Base-by-base conservation (phyloP, 2,797 vertebrate species). In the Microcaecilia unicolor region DNA sequence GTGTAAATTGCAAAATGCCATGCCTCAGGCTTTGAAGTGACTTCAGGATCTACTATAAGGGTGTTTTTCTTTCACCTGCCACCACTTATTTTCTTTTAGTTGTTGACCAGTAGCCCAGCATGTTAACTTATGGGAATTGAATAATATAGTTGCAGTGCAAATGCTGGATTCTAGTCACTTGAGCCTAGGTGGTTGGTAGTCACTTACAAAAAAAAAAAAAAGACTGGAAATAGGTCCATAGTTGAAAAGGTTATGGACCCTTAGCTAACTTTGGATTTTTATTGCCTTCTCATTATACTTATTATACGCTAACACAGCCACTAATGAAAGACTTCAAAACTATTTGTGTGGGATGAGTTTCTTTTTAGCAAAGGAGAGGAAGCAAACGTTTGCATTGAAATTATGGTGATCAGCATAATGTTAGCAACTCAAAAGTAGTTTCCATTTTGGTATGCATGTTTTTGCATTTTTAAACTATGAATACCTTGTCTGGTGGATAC, bases 281-380 rank as follows among this genome's bases (percentile, higher is more conserved):
- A 80, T 74, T 80, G 63, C 60, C 76, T 70, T 63, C 72, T 76
- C 76, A 77, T 87, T 85, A 82, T 69, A 80, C 66, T 76, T 65
- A 75, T 89, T 77, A 78, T 78, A 67, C 70, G 69, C 76, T 83
- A 80, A 88, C 81, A 78, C 65, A 82, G 77, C 76, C 79, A 56
- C 76, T 85, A 88, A 89, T 85, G 82, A 90, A 72, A 63, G 76
- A 55, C 62, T 74, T 67, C n/a, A n/a, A n/a, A n/a, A n/a, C n/a
- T n/a, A n/a, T n/a, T n/a, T n/a, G n/a, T n/a, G n/a, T n/a, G n/a
- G n/a, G n/a, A n/a, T n/a, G n/a, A n/a, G n/a, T n/a, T n/a, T n/a
- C n/a, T n/a, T n/a, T n/a, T n/a, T n/a, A n/a, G n/a, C n/a, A n/a
- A n/a, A n/a, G n/a, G n/a, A n/a, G n/a, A n/a, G n/a, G n/a, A n/a